These are phyloP conservation scores for Phyllopteryx taeniolatus DNA, from an alignment of 2,113 vertebrate genomes.

Conservation along the genomic window DNA sequence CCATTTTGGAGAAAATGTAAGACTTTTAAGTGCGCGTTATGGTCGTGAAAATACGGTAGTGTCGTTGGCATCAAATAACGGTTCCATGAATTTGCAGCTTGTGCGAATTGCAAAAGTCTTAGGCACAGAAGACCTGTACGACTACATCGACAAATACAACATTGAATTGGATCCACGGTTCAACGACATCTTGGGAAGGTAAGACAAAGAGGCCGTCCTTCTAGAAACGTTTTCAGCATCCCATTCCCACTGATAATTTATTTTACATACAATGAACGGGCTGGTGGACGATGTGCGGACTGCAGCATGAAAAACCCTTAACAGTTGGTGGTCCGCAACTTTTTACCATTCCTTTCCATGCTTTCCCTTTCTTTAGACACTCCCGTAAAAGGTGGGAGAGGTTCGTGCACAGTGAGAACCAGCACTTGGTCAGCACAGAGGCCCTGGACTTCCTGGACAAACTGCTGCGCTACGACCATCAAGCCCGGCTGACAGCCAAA, in stretches of 20 bases:
- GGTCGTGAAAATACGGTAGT: not conserved
- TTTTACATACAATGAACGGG: too few species aligned
- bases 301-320: not conserved
- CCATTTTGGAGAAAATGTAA: too few species aligned
- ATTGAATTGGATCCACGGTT: conserved; percentile 78
- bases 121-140: conserved; percentile 77
- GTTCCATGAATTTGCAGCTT: conserved; percentile 49
- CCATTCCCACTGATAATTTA: not conserved
- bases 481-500: conserved; percentile 79
- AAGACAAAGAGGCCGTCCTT: not conserved
- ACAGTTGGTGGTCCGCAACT: not conserved
- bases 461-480: conserved; percentile 84
- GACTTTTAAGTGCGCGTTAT: too few species aligned
- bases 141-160: conserved; percentile 81
- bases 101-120: conserved; percentile 78
- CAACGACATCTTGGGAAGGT: conserved; percentile 79
- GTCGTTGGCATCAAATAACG: not conserved
- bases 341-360: not conserved
- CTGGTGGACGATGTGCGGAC: not conserved
- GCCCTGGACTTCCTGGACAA: conserved; percentile 83
- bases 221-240: not conserved
- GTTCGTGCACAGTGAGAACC: conserved; percentile 85
- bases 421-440: conserved; percentile 82
- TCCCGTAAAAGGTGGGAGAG: conserved; percentile 84
- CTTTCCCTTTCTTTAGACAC: conserved; percentile 63